Conservation (phyloP, 2,113 vertebrate genomes). For the Steatornis caripensis region DNA sequence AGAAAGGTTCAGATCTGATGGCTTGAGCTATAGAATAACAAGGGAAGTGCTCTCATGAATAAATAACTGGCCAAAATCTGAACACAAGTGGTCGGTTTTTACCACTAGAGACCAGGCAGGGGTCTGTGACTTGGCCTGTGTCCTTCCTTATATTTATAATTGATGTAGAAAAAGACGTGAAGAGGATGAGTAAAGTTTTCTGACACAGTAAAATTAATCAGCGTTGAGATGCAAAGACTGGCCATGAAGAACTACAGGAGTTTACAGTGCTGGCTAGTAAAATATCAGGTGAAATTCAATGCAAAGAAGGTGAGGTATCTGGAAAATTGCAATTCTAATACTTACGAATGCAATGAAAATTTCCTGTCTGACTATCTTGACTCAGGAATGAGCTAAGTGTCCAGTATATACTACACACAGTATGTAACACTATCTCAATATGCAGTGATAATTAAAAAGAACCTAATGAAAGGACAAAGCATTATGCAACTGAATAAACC, state of each 20-base stretch:
- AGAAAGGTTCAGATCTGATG: neutral
- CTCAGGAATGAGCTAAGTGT: neutral
- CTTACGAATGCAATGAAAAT: neutral
- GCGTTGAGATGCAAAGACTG: neutral
- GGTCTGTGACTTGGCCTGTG: neutral
- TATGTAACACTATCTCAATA: neutral
- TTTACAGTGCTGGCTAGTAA: neutral
- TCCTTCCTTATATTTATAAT: neutral
- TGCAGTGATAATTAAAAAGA: neutral
- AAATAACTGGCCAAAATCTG: neutral
- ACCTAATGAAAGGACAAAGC: neutral
- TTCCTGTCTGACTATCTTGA: accelerated
- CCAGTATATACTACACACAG: neutral
- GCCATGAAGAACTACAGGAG: neutral
- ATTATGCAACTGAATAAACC: neutral
- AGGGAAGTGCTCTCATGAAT: neutral
- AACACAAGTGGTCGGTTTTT: neutral
- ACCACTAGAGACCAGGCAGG: neutral
- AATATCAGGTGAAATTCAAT: neutral
- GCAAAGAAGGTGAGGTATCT: neutral
- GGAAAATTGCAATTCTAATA: neutral
- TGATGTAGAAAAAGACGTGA: neutral
- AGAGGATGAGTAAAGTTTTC: neutral
- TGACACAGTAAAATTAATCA: neutral
- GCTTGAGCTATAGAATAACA: neutral